Percentiles rank a stretch among this genome's conserved stretches.
Evolutionary conservation across 2,888 invertebrate genomes (phyloP).

Genomic region (Lordiphosa fenestrarum): DNA sequence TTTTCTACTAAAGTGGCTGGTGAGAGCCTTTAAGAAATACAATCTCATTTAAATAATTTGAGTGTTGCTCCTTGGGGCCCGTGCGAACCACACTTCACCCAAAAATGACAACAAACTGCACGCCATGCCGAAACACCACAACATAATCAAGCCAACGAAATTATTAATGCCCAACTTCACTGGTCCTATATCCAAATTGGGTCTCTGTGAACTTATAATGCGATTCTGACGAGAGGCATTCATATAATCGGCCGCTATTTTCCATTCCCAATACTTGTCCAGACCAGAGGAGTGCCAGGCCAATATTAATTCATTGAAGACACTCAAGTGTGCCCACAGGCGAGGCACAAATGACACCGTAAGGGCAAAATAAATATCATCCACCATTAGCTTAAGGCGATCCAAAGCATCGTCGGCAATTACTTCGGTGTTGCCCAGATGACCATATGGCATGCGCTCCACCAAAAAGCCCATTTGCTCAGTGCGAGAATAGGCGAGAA

Average conservation of each 20-base stretch:
- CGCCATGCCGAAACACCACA: slow-evolving; percentile 66
- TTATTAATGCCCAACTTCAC: slow-evolving; percentile 64
- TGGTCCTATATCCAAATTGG: slow-evolving; percentile 57
- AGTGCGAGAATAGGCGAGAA: slow-evolving; percentile 79
- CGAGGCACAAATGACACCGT: slow-evolving; percentile 84
- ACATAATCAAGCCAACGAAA: slow-evolving; percentile 68
- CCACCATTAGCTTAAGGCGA: slow-evolving; percentile 83
- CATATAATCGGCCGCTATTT: slow-evolving; percentile 57
- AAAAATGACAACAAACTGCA: slow-evolving; percentile 59
- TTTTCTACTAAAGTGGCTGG: no score
- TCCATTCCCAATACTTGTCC: slow-evolving; percentile 84
- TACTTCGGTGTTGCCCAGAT: slow-evolving; percentile 85
- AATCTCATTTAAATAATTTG: neutral
- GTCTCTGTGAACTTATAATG: slow-evolving; percentile 54
- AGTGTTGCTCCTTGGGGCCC: neutral
- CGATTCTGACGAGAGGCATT: slow-evolving; percentile 64
- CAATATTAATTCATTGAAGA: slow-evolving; percentile 82
- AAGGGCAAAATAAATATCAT: slow-evolving; percentile 85
- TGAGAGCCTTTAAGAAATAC: no score
- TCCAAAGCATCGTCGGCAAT: slow-evolving; percentile 83
- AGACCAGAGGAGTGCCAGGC: slow-evolving; percentile 84
- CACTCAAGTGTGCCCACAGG: slow-evolving; percentile 83
- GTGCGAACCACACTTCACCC: slow-evolving; percentile 44
- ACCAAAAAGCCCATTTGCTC: slow-evolving; percentile 83
- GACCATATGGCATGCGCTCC: slow-evolving; percentile 84